Base-by-base conservation (phyloP, 2,888 invertebrate genomes). In the Pollenia amentaria region DNA sequence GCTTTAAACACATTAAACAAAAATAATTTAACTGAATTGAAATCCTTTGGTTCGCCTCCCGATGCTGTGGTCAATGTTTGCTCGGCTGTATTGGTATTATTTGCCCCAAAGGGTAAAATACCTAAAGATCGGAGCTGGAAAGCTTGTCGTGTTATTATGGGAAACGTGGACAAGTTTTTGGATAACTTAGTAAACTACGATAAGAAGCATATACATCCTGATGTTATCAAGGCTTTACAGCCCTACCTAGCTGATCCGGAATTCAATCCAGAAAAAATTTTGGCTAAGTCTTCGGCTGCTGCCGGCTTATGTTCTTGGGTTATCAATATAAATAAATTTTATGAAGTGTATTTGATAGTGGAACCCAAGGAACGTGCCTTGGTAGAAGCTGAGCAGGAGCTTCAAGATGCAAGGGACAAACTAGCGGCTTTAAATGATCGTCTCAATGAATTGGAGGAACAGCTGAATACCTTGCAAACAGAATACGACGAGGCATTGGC, bases 301-400 rank as follows among this genome's bases (percentile, higher is more conserved):
- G 97, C 98, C 75, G 97, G 99, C 38, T 94, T 99, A 10, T 98
- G 98, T 91, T 96, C 98, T 1, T 99, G 99, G 98, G 98, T 97
- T 2, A 96, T 98, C 89, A 99, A 99, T 93, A 98, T 99, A 88
- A 91, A 97, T 91, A 96, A 95, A 90, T 98, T 97, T 94, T 97
- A 97, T 93, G 96, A 97, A 77, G 97, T 99, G 42, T 98, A 96
- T 93, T 96, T 97, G 86, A 96, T 97, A 48, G 98, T 99, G 0
- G 98, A 98, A 92, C 99, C 99, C 21, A 98, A 99, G 91, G 94
- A 98, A 90, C 94, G 95, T 81, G 98, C 99, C 2, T 94, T 99
- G 40, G 95, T 96, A 21, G 96, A 96, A 84, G 98, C 98, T 14
- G 98, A 98, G 90, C 95, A 95, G 2, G 98, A 98, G 90, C 93